Conservation (phyloP, 2,888 invertebrate species). For the Platerodrilus igneus region DNA sequence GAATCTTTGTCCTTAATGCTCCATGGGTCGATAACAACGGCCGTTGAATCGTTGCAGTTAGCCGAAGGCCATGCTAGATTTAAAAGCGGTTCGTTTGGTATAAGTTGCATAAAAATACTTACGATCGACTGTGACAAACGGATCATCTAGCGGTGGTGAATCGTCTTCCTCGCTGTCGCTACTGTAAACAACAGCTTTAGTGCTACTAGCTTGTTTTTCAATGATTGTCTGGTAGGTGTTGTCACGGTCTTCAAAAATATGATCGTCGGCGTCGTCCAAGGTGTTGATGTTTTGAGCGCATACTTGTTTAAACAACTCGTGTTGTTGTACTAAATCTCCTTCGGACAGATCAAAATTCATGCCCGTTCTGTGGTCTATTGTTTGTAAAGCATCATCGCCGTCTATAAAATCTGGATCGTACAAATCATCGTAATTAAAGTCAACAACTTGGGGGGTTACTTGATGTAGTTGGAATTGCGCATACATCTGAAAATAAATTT, state of each 20-base stretch:
- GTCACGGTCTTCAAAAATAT: constrained; percentile 50
- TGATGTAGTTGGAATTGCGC: constrained; percentile 60
- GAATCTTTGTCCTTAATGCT: too few species aligned
- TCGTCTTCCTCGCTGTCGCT: constrained; percentile 51
- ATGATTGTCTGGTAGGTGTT: constrained; percentile 51
- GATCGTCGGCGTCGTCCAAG: constrained; percentile 40
- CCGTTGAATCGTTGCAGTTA: too few species aligned
- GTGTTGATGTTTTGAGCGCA: constrained; percentile 45
- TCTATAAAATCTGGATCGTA: constrained; percentile 61
- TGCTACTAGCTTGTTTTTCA: constrained; percentile 43
- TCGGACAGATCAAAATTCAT: constrained; percentile 50
- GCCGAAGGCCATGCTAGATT: too few species aligned
- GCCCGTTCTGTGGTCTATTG: constrained; percentile 40
- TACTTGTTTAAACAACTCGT: constrained; percentile 61
- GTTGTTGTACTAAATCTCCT: constrained; percentile 48
- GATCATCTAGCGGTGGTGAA: constrained; percentile 45
- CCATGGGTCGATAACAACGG: too few species aligned
- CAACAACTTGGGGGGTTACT: constrained; percentile 54
- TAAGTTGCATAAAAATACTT: too few species aligned
- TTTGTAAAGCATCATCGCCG: constrained; percentile 52
- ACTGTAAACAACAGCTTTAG: constrained; percentile 45
- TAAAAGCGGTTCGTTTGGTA: too few species aligned
- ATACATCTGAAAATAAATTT: constrained; percentile 48
- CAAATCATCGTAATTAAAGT: constrained; percentile 59
- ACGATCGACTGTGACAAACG: constrained; percentile 49